Evolutionary conservation across 2,113 vertebrate species (phyloP), one percentile per base, ranked within the genome.

Genomic region (Oncorhynchus masou): DNA sequence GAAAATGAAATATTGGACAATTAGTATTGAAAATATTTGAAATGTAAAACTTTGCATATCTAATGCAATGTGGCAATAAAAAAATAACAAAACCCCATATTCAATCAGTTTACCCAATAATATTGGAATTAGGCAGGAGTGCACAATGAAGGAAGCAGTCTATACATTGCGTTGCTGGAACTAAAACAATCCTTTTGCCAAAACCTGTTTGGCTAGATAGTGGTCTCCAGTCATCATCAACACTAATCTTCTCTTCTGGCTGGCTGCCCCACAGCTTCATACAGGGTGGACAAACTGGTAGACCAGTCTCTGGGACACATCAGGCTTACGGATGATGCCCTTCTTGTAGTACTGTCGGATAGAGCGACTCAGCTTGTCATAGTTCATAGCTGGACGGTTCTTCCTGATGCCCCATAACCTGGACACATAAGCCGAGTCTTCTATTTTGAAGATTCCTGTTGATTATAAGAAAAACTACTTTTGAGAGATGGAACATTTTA

Each of bases 301-400:
- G 83, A 98, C 97, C 20, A 98, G 94, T 79, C 97, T 94, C 90
- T 97, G 96, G 60, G 97, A 98, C 62, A 97, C 93, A 71, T 97
- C 96, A 0, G 97, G 96, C 82, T 98, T 98, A 0, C 95, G 94
- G 73, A 98, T 98, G 87, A 98, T 98, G 4, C 97, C 97, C 75
- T 98, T 98, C 91, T 97, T 98, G 92, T 98, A 98, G 92, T 98
- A 98, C 92, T 98, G 97, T 15, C 97, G 95, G 85, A 98, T 98
- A 77, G 96, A 98, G 79, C 97, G 97, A 86, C 97, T 98, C 86
- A 98, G 93, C 85, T 98, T 98, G 90, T 98, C 97, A 34, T 98
- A 98, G 93, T 98, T 98, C 96, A 98, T 98, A 75, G 97, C 97
- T 0, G 97, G 97, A 0, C 96, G 95, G 90, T 98, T 98, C 91